Base-by-base conservation (phyloP, 2,113 vertebrate genomes). In the Circaetus gallicus region DNA sequence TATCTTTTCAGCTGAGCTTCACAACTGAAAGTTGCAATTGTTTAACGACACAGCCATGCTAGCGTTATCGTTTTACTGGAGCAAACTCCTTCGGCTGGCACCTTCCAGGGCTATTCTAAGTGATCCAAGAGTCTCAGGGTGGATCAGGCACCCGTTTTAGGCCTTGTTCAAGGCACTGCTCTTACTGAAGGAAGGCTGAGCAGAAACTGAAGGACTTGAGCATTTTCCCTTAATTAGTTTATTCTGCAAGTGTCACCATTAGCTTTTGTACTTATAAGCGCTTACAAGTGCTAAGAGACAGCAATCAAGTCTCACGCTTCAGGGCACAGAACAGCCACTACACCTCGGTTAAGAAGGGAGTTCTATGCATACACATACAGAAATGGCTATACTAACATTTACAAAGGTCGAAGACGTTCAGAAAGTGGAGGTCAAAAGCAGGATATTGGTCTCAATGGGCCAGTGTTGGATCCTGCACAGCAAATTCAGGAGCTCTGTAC, bases 221-320 rank as follows among this genome's bases (percentile, higher is more conserved):
- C 78, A 58, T 96, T 95, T 96, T 59, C 77, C 77, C 83, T 96
- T 97, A 97, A 97, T 97, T 94, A 95, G 95, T 97, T 97, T 97
- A 97, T 97, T 89, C 95, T 94, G 84, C 82, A 95, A 95, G 94
- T 97, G 97, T 96, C 93, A 96, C 91, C 94, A 96, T 96, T 96
- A 96, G 91, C 95, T 96, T 96, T 97, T 94, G 96, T 97, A 38
- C 94, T 96, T 94, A 25, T 49, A 78, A 93, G 89, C 69, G 78
- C 94, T 95, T 93, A 86, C 92, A 97, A 97, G 95, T 95, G 97
- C 91, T 96, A 97, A 97, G 78, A 95, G 95, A 91, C 74, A 90
- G 91, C 90, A 93, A 97, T 96, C 96, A 91, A 73, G 82, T 16
- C 95, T 91, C 66, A 25, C 17, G 84, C 94, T 95, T 34, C 91